These are phyloP conservation scores for Dromococcyx pavoninus DNA, from an alignment of 2,797 vertebrate genomes.

Conservation along the genomic window DNA sequence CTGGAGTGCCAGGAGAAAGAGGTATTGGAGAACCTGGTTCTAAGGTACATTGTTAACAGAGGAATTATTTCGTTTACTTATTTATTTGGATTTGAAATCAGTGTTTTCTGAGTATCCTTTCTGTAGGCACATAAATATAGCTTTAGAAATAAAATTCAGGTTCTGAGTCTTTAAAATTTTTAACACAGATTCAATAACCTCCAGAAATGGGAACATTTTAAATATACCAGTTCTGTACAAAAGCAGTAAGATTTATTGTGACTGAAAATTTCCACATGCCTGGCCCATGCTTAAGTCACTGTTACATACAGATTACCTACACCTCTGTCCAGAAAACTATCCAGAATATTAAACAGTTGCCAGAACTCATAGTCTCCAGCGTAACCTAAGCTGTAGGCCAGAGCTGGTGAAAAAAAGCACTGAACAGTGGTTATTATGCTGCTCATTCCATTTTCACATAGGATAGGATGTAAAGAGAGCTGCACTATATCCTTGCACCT, in stretches of 20 bases:
- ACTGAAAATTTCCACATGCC: neutral
- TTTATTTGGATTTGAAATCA: neutral
- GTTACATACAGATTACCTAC: neutral
- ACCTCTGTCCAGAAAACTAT: neutral
- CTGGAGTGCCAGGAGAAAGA: constrained; percentile 83
- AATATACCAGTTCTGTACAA: neutral
- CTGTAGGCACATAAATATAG: neutral
- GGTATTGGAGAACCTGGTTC: constrained; percentile 83
- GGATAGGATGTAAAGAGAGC: neutral
- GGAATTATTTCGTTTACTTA: neutral
- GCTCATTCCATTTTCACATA: neutral
- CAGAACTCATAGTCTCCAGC: neutral
- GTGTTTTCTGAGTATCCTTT: neutral
- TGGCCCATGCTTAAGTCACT: neutral
- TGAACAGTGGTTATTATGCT: neutral
- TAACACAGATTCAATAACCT: neutral
- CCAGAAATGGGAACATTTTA: neutral
- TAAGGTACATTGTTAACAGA: constrained; percentile 78
- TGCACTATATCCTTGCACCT: neutral
- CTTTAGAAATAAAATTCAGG: neutral
- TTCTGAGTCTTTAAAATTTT: neutral
- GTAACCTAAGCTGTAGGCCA: neutral
- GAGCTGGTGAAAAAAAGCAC: neutral
- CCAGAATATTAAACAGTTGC: neutral
- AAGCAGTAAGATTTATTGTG: neutral